A percentile compares a stretch with the other conserved stretches of the same genome.
Conservation (phyloP, 2,888 invertebrate species). For the Nomada lathburiana region DNA sequence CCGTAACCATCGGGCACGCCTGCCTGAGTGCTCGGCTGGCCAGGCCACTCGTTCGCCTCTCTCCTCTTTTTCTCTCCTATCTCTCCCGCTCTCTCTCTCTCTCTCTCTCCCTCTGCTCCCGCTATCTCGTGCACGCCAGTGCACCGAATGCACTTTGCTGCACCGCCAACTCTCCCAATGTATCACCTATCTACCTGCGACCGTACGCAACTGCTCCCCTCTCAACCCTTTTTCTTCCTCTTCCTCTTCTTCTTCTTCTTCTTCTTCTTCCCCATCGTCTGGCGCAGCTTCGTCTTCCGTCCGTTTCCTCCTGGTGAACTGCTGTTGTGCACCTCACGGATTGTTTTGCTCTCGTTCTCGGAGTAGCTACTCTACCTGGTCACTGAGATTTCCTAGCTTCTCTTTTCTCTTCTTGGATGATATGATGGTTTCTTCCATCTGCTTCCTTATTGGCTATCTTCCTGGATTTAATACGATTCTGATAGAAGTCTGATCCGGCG, state of each 20-base stretch:
- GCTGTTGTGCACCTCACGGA: neutral
- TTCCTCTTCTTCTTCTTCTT: neutral
- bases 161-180: constrained; percentile 65
- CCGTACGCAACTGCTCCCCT: constrained; percentile 47
- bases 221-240: neutral
- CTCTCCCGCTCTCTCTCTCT: constrained; percentile 9
- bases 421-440: constrained; percentile 27
- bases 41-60: constrained; percentile 48
- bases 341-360: constrained; percentile 27
- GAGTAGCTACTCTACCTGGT: constrained; percentile 1
- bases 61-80: constrained; percentile 38
- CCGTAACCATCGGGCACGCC: constrained; percentile 83
- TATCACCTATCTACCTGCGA: constrained; percentile 68
- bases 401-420: constrained; percentile 16
- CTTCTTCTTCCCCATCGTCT: neutral
- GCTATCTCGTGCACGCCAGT: constrained; percentile 75
- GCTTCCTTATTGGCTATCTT: constrained; percentile 10
- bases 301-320: neutral
- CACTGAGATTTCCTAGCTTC: neutral
- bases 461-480: neutral
- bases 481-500: too few species aligned
- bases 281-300: neutral
- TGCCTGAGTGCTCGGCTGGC: constrained; percentile 64
- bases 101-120: constrained; percentile 58
- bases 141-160: constrained; percentile 77